Conservation (phyloP, 2,113 vertebrate species). For the Eurystomus gularis region DNA sequence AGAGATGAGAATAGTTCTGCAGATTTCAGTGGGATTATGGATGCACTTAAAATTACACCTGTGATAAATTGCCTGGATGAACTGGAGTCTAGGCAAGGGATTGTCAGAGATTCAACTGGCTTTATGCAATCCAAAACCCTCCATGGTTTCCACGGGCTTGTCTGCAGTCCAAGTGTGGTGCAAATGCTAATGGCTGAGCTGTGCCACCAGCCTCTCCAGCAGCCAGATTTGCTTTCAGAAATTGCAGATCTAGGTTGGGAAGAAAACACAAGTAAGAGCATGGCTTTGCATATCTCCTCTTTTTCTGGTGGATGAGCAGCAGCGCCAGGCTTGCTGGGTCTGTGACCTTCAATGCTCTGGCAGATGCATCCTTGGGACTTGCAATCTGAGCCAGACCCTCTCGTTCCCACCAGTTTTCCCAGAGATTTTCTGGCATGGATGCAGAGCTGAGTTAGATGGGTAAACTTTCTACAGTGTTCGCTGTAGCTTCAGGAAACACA, state of each 20-base stretch:
- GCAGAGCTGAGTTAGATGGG: neutral
- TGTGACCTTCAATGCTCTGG: neutral
- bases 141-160: neutral
- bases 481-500: neutral
- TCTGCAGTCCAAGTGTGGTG: fast-evolving
- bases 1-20: neutral
- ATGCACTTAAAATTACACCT: neutral
- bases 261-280: neutral
- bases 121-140: neutral
- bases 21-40: neutral
- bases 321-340: fast-evolving
- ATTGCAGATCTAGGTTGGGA: neutral
- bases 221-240: neutral
- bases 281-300: fast-evolving
- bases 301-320: neutral
- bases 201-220: neutral
- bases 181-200: neutral
- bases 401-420: fast-evolving
- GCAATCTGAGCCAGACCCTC: neutral
- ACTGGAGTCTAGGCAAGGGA: neutral
- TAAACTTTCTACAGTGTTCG: neutral
- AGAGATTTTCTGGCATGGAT: neutral
- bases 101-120: neutral
- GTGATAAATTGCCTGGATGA: neutral
- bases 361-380: neutral